phyloP scores from a whole-genome alignment of 1,140 invertebrate genomes.

The Camponotus vicinus region DNA sequence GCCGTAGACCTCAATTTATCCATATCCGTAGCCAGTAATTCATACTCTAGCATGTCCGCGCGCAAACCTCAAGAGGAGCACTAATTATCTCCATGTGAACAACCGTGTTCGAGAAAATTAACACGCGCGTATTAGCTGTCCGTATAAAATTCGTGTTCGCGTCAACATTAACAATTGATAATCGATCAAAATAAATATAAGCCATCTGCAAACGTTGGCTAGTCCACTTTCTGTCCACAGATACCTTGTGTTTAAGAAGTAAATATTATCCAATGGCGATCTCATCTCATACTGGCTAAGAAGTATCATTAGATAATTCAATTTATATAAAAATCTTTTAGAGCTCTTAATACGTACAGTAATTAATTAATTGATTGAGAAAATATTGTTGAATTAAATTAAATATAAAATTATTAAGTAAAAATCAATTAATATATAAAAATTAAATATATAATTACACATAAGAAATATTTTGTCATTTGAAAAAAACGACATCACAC shows the following conservation, averaged over 20 bases:
- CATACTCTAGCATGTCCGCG: conserved; percentile 49
- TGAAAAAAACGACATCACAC: conserved; percentile 1
- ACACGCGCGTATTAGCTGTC: conserved; percentile 55
- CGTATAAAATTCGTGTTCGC: conserved; percentile 31
- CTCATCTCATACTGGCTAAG: not conserved
- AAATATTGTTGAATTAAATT: not conserved
- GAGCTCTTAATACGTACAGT: not conserved
- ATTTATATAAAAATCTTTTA: not conserved
- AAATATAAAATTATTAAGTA: not conserved
- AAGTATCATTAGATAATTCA: conserved; percentile 5
- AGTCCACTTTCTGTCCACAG: not conserved
- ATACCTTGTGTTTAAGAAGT: conserved; percentile 36
- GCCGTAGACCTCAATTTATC: conserved; percentile 54
- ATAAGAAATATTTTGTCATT: not conserved
- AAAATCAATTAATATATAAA: not conserved
- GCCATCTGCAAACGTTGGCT: conserved; percentile 10
- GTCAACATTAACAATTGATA: conserved; percentile 45
- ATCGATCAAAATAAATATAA: conserved; percentile 42
- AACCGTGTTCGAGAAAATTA: conserved; percentile 69
- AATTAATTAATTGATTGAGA: not conserved
- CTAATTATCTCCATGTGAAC: conserved; percentile 55
- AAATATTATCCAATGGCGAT: not conserved
- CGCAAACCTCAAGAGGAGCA: conserved; percentile 58
- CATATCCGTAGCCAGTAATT: conserved; percentile 39
- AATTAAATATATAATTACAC: conserved; percentile 30